Percentiles rank a stretch among this genome's conserved stretches.
These are phyloP conservation scores for Pseudobourletiella spinata DNA, from an alignment of 1,140 invertebrate genomes.

Conservation along the genomic window DNA sequence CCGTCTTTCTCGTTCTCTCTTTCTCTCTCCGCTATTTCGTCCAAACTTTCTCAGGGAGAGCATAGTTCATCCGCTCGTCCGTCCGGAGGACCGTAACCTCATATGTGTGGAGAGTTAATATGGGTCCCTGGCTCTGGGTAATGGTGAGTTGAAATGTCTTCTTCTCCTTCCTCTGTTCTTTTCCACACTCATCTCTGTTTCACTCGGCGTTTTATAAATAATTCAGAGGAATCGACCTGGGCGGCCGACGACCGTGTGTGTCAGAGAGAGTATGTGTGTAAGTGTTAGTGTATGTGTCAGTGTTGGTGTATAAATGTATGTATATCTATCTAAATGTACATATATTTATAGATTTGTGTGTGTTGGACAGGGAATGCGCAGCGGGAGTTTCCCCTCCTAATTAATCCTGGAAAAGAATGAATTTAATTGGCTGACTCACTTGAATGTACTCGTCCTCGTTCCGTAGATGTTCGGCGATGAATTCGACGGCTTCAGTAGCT, in stretches of 20 bases:
- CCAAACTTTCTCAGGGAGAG: too few relatives aligned
- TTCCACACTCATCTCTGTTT: background rate
- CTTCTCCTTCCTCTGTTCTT: background rate
- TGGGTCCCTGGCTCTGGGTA: too few relatives aligned
- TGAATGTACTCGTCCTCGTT: slow-evolving; percentile 96
- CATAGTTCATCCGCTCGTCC: too few relatives aligned
- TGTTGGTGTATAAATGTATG: background rate
- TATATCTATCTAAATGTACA: background rate
- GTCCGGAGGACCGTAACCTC: too few relatives aligned
- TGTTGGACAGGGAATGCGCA: background rate
- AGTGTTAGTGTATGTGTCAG: too few relatives aligned
- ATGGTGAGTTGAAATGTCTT: too few relatives aligned
- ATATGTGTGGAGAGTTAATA: too few relatives aligned
- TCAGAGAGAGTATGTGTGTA: too few relatives aligned
- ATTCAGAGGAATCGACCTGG: slow-evolving; percentile 8
- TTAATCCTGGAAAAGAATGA: background rate
- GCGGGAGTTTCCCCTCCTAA: background rate
- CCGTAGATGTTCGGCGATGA: slow-evolving; percentile 93
- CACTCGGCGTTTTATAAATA: background rate
- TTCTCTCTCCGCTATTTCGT: too few relatives aligned
- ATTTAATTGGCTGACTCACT: slow-evolving; percentile 47
- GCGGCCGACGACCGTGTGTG: too few relatives aligned
- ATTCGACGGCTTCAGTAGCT: slow-evolving; percentile 93
- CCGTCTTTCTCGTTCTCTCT: background rate
- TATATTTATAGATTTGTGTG: background rate